Evolutionary conservation across 92 coral and sea anemone species (phyloP).

Genomic region (Anthopleura xanthogrammica): DNA sequence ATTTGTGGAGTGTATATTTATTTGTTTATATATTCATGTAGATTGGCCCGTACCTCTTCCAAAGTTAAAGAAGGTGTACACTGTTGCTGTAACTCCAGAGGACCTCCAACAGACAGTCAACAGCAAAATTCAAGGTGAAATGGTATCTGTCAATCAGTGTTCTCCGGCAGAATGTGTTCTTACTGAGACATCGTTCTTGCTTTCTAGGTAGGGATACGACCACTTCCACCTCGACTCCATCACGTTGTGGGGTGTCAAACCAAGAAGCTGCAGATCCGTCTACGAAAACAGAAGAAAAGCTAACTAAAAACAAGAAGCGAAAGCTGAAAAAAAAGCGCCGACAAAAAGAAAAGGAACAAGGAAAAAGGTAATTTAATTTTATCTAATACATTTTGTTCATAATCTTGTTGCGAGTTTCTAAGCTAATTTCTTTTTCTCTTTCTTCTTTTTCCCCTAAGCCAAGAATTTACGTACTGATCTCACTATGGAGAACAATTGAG

Average conservation of each 20-base stretch:
- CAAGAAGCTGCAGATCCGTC: background rate
- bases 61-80: constrained; percentile 35
- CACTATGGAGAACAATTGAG: background rate
- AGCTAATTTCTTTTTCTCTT: background rate
- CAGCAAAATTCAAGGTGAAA: background rate
- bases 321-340: constrained; percentile 63
- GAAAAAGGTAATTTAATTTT: constrained; percentile 10
- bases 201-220: background rate
- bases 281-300: constrained; percentile 2
- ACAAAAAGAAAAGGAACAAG: constrained; percentile 34
- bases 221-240: background rate
- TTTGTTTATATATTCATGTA: background rate
- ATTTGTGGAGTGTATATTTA: background rate
- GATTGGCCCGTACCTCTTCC: constrained; percentile 44
- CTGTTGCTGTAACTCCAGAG: constrained; percentile 31
- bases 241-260: background rate
- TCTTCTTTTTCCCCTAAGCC: background rate
- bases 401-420: background rate
- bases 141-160: background rate
- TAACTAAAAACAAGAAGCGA: constrained; percentile 52
- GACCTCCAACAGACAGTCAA: constrained; percentile 13
- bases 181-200: background rate
- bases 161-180: background rate
- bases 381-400: background rate
- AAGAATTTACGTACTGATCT: constrained; percentile 38